These are phyloP conservation scores for Prunella himalayana DNA, from an alignment of 2,113 vertebrate genomes.

Conservation along the genomic window DNA sequence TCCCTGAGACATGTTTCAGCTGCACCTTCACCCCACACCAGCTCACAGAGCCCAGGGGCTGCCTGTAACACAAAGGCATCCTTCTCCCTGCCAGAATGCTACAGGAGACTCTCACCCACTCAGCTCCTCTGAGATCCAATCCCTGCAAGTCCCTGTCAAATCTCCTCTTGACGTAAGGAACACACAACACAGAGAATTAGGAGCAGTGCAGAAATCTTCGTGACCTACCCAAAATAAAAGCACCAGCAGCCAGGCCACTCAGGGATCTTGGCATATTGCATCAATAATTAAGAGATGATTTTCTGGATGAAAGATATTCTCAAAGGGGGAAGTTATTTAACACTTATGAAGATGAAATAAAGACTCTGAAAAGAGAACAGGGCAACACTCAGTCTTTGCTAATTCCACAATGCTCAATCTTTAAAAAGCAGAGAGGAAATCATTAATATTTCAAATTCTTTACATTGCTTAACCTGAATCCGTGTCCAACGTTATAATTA, in stretches of 20 bases:
- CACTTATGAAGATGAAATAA: not conserved
- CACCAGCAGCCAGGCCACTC: not conserved
- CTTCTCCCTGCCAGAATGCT: not conserved
- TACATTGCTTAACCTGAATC: conserved; percentile 31
- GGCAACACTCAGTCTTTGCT: not conserved
- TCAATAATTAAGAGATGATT: not conserved
- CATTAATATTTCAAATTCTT: conserved; percentile 35
- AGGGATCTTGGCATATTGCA: not conserved
- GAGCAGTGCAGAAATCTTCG: not conserved
- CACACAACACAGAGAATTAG: not conserved
- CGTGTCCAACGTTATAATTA: not conserved
- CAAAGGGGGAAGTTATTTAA: not conserved
- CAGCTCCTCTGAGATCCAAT: not conserved
- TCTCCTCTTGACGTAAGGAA: not conserved
- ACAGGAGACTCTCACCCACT: conserved; percentile 34
- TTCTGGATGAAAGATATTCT: not conserved
- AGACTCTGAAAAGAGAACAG: not conserved
- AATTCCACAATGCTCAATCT: not conserved
- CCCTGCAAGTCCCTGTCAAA: not conserved
- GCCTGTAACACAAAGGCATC: not conserved
- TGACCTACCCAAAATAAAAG: not conserved
- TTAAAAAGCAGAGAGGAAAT: not conserved
- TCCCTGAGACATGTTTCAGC: not conserved
- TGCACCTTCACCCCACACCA: not conserved
- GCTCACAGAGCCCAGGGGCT: not conserved